Evolutionary conservation across 30 jellyfish, hydroid and myxozoan species (phyloP).

Genomic region (Catostylus mosaicus): DNA sequence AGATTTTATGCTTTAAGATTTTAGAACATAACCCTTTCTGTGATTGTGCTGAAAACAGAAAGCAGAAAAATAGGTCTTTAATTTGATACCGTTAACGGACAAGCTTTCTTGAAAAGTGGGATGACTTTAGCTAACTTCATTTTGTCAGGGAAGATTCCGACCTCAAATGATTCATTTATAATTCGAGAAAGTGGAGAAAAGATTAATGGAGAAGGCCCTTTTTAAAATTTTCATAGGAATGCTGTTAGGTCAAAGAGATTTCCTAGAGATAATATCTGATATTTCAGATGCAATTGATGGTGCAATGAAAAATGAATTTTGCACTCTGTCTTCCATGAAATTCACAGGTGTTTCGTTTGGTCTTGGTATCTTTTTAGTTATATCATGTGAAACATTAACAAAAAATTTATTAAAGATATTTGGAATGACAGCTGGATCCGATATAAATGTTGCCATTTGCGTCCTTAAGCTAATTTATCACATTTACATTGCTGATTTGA

Average conservation of each 20-base stretch:
- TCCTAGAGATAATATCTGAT: slow-evolving; percentile 7
- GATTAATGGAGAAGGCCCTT: neutral
- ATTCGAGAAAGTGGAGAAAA: slow-evolving; percentile 23
- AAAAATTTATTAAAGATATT: slow-evolving; percentile 1
- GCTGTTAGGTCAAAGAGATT: slow-evolving; percentile 44
- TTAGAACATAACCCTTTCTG: slow-evolving; percentile 16
- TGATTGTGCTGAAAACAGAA: slow-evolving; percentile 13
- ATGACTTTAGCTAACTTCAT: slow-evolving; percentile 19
- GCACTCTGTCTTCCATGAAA: slow-evolving; percentile 20
- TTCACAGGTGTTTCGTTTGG: slow-evolving; percentile 13
- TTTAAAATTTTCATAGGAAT: slow-evolving; percentile 35
- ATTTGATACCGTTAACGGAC: slow-evolving; percentile 26
- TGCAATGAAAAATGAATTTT: slow-evolving; percentile 21
- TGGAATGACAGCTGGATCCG: slow-evolving; percentile 17
- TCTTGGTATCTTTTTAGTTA: slow-evolving; percentile 15
- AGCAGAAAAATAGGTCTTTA: slow-evolving; percentile 30
- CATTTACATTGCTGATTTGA: slow-evolving; percentile 57
- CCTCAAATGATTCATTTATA: slow-evolving; percentile 19
- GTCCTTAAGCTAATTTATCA: no score
- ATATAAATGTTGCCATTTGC: slow-evolving; percentile 9
- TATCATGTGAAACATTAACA: no score
- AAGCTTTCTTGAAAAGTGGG: slow-evolving; percentile 33
- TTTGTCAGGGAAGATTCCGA: no score
- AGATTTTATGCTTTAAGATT: slow-evolving; percentile 7
- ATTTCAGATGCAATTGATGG: slow-evolving; percentile 24